Conservation (phyloP, 2,888 invertebrate species). For the Atethmia centrago region DNA sequence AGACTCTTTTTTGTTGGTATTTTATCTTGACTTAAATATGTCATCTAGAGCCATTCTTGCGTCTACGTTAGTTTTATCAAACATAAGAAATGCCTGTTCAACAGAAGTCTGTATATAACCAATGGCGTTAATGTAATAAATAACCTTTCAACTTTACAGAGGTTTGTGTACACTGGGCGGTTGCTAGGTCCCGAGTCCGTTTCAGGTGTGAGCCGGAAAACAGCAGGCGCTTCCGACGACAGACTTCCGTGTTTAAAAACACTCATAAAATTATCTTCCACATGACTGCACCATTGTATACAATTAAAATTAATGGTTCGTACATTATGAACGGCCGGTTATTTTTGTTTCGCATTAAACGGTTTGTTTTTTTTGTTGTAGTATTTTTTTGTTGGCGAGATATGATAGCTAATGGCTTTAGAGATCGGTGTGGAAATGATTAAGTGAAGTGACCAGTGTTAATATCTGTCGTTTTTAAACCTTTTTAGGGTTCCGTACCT, state of each 20-base stretch:
- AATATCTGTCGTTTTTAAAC: slow-evolving; percentile 7
- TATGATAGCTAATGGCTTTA: slow-evolving; percentile 61
- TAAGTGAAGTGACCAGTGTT: slow-evolving; percentile 28
- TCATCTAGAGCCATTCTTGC: not conserved
- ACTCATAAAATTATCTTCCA: slow-evolving; percentile 72
- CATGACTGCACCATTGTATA: slow-evolving; percentile 73
- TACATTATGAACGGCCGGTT: slow-evolving; percentile 76
- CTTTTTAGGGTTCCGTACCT: too few species aligned
- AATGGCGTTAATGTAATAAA: slow-evolving; percentile 4
- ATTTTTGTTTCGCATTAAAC: slow-evolving; percentile 78
- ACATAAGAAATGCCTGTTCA: not conserved
- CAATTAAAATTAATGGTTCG: slow-evolving; percentile 80
- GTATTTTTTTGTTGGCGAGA: slow-evolving; percentile 50
- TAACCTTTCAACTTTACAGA: slow-evolving; percentile 1
- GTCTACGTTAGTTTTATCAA: not conserved
- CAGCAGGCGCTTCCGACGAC: slow-evolving; percentile 45
- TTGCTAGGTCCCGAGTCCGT: slow-evolving; percentile 15
- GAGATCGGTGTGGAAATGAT: slow-evolving; percentile 44
- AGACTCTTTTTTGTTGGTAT: not conserved
- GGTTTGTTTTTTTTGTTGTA: slow-evolving; percentile 71
- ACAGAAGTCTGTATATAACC: not conserved
- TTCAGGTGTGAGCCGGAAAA: slow-evolving; percentile 42
- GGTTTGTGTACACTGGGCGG: not conserved
- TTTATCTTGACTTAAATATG: not conserved
- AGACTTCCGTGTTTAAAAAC: slow-evolving; percentile 59